These are phyloP conservation scores for Apeltes quadracus DNA, from an alignment of 2,113 vertebrate genomes.

Conservation along the genomic window DNA sequence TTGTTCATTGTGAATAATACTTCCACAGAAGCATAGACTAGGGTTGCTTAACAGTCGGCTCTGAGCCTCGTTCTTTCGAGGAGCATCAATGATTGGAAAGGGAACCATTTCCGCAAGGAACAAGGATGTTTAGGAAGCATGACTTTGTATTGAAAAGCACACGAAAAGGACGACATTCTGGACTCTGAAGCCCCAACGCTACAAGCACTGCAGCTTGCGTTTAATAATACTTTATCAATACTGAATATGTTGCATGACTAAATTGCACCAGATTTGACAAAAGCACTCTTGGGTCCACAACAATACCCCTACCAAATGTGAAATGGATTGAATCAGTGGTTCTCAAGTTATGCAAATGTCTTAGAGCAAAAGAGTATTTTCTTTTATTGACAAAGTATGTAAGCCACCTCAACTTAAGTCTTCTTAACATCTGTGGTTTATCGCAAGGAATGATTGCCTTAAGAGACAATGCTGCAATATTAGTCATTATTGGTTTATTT, in stretches of 20 bases:
- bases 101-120: too few relatives aligned
- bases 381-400: not conserved
- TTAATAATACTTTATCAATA: not conserved
- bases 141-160: not conserved
- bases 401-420: not conserved
- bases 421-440: not conserved
- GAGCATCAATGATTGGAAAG: not conserved
- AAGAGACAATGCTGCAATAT: not conserved
- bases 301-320: not conserved
- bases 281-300: not conserved
- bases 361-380: not conserved
- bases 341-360: not conserved
- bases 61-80: not conserved
- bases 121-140: not conserved
- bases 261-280: not conserved
- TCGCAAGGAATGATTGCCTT: too few relatives aligned
- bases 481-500: not conserved
- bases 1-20: not conserved
- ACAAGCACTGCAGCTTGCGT: not conserved
- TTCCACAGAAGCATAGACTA: not conserved
- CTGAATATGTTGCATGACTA: not conserved
- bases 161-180: not conserved
- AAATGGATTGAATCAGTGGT: not conserved
- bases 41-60: not conserved
- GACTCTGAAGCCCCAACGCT: not conserved